Percentiles rank a stretch among this genome's conserved stretches.
These are phyloP conservation scores for Gymnogyps californianus DNA, from an alignment of 2,113 vertebrate species.

Conservation along the genomic window DNA sequence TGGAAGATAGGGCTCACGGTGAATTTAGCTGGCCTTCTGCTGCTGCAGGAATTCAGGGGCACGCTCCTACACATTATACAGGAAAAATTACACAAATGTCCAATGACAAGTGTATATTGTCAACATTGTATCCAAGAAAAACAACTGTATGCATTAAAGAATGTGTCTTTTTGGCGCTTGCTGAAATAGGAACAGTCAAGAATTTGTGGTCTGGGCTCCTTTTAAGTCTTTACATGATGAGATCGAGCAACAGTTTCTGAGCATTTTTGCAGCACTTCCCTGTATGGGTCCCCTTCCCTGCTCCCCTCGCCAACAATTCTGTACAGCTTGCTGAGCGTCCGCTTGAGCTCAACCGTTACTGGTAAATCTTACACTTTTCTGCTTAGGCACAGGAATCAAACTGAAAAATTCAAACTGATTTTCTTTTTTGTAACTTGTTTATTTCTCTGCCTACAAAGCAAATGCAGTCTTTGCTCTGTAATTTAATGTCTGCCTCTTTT, in stretches of 20 bases:
- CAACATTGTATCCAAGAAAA: neutral
- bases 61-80: neutral
- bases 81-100: constrained; percentile 13
- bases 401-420: neutral
- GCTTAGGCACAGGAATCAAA: neutral
- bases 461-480: constrained; percentile 6
- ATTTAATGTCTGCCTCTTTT: constrained; percentile 27
- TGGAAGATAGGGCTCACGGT: neutral
- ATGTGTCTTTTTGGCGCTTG: neutral
- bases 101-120: neutral
- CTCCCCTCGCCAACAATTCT: neutral
- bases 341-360: neutral
- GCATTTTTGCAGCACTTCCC: neutral
- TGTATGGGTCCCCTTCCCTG: neutral
- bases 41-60: constrained; percentile 24
- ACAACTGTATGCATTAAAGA: neutral
- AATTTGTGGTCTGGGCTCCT: neutral
- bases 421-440: constrained; percentile 2
- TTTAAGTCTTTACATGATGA: neutral
- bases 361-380: neutral
- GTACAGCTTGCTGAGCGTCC: neutral
- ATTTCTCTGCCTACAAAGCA: neutral
- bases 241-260: neutral
- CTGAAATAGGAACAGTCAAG: neutral
- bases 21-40: constrained; percentile 25